A percentile compares a stretch with the other conserved stretches of the same genome.
phyloP scores from a whole-genome alignment of 2,888 invertebrate species.

The Celastrina argiolus region DNA sequence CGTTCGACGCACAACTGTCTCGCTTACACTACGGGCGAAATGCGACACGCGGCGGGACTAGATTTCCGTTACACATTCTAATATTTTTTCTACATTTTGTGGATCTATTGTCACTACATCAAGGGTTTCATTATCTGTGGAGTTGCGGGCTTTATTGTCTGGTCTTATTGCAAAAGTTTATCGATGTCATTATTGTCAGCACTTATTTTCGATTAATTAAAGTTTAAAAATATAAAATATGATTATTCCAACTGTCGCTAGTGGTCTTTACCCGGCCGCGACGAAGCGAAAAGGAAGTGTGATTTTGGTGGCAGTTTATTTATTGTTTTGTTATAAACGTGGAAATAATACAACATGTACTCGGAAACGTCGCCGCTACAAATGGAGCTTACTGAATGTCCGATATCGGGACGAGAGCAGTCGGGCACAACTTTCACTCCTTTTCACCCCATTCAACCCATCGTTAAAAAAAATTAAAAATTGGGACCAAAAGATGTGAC shows the following conservation, averaged over 20 bases:
- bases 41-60: constrained; percentile 72
- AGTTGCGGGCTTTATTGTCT: too few relatives aligned
- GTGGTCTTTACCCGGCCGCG: too few relatives aligned
- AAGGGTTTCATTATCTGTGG: too few relatives aligned
- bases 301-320: too few relatives aligned
- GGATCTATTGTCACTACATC: too few relatives aligned
- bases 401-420: constrained; percentile 30
- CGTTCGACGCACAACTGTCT: constrained; percentile 54
- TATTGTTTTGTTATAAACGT: not conserved
- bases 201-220: too few relatives aligned
- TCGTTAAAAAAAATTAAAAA: not conserved
- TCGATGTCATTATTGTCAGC: too few relatives aligned
- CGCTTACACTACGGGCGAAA: constrained; percentile 66
- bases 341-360: constrained; percentile 59
- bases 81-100: not conserved
- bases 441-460: not conserved
- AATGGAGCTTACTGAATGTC: constrained; percentile 32
- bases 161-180: constrained; percentile 31
- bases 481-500: not conserved
- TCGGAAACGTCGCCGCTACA: constrained; percentile 64
- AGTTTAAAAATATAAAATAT: too few relatives aligned
- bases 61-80: constrained; percentile 59
- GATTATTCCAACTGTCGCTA: not conserved
- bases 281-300: too few relatives aligned
- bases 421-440: not conserved